Conservation (phyloP, 2,888 invertebrate species). For the Reticulitermes lucifugus region DNA sequence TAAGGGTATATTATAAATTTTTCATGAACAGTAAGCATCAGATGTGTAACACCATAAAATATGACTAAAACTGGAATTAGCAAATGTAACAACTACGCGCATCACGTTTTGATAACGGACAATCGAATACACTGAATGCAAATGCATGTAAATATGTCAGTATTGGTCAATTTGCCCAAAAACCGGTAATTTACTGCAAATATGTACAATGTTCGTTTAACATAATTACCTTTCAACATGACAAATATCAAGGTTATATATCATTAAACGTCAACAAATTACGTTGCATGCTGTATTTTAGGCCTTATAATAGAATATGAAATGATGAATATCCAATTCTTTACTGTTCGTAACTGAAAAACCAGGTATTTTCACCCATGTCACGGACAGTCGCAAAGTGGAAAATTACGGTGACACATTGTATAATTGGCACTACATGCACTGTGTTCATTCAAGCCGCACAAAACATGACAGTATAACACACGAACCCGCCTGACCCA, state of each 20-base stretch:
- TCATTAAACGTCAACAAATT: background rate
- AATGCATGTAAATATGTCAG: background rate
- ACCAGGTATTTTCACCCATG: too few relatives aligned
- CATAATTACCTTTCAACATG: slow-evolving; percentile 11
- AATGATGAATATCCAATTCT: too few relatives aligned
- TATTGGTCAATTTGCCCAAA: background rate
- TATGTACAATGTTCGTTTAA: background rate
- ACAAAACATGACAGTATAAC: too few relatives aligned
- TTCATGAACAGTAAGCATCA: background rate
- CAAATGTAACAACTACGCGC: too few relatives aligned
- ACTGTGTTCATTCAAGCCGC: too few relatives aligned
- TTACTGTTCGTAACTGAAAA: too few relatives aligned
- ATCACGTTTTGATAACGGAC: background rate
- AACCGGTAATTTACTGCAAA: background rate
- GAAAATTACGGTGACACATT: too few relatives aligned
- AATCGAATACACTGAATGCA: background rate
- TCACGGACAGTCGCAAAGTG: too few relatives aligned
- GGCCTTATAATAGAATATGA: too few relatives aligned
- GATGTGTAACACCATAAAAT: background rate
- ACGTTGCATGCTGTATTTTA: too few relatives aligned
- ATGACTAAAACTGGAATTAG: background rate
- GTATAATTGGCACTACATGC: too few relatives aligned
- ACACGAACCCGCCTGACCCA: too few relatives aligned
- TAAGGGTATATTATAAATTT: background rate
- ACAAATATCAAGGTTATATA: background rate